phyloP scores from a whole-genome alignment of 1,140 invertebrate species.

The Drusus annulatus region DNA sequence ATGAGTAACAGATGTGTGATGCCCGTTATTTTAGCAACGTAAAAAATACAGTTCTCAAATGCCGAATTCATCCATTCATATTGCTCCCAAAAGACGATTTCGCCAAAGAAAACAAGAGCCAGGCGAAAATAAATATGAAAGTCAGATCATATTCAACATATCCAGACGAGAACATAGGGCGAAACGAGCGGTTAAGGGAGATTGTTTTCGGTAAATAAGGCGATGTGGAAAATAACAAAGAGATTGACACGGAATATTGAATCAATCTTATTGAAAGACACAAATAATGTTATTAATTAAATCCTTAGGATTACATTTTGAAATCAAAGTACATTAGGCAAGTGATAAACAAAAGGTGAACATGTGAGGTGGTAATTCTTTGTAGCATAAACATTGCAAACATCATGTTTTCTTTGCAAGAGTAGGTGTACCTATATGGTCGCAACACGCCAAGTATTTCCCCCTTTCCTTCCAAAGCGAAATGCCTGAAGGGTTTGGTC shows the following conservation, averaged over 20 bases:
- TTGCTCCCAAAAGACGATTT: conserved; percentile 34
- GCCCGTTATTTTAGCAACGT: background rate
- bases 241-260: conserved; percentile 7
- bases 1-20: background rate
- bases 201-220: conserved; percentile 17
- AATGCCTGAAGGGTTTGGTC: conserved; percentile 1
- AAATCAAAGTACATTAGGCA: no score
- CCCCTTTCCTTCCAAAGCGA: no score
- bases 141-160: conserved; percentile 33
- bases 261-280: no score
- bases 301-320: no score
- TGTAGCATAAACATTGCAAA: no score
- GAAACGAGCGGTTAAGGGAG: conserved; percentile 22
- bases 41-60: conserved; percentile 8
- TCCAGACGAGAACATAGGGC: conserved; percentile 15
- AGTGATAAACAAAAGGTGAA: no score
- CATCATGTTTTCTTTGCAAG: background rate
- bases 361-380: no score
- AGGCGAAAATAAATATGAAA: conserved; percentile 30
- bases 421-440: background rate
- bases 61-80: conserved; percentile 23
- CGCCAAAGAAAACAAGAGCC: conserved; percentile 18
- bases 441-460: background rate
- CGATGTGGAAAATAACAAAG: conserved; percentile 9
- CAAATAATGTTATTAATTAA: no score